Evolutionary conservation across 2,888 invertebrate species (phyloP).

Genomic region (Melanostoma mellinum): DNA sequence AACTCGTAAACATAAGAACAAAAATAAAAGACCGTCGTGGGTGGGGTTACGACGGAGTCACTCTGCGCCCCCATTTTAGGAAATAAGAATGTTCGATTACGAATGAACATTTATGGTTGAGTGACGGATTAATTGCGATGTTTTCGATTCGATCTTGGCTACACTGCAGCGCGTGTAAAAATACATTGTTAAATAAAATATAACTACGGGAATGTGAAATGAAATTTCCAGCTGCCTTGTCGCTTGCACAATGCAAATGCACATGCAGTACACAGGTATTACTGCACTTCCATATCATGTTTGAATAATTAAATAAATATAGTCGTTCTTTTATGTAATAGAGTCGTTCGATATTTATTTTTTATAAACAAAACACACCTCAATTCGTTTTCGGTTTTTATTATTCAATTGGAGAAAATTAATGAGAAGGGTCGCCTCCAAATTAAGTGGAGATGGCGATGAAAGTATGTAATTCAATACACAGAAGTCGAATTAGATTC

Average conservation of each 20-base stretch:
- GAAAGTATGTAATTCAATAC: slow-evolving; percentile 19
- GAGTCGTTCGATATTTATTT: slow-evolving; percentile 16
- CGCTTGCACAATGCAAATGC: slow-evolving; percentile 10
- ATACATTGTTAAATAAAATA: slow-evolving; percentile 24
- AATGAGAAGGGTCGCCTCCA: slow-evolving; percentile 10
- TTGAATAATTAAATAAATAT: slow-evolving; percentile 19
- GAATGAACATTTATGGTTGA: slow-evolving; percentile 73
- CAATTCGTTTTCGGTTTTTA: background rate
- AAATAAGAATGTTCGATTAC: slow-evolving; percentile 66
- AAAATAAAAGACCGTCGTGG: slow-evolving; percentile 49
- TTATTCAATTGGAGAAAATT: background rate
- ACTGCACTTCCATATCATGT: slow-evolving; percentile 33
- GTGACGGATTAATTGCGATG: slow-evolving; percentile 72
- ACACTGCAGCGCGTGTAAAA: slow-evolving; percentile 17
- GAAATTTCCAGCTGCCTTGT: slow-evolving; percentile 40
- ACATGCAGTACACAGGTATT: slow-evolving; percentile 27
- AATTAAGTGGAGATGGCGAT: background rate
- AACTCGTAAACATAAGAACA: slow-evolving; percentile 46
- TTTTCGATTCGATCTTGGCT: slow-evolving; percentile 43
- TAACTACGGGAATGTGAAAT: slow-evolving; percentile 26
- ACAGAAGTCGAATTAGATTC: background rate
- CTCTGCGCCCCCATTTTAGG: slow-evolving; percentile 68
- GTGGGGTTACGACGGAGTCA: slow-evolving; percentile 66
- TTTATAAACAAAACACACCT: slow-evolving; percentile 15
- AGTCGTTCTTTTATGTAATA: slow-evolving; percentile 12